Conservation (phyloP, 2,888 invertebrate genomes). For the Xylota segnis region DNA sequence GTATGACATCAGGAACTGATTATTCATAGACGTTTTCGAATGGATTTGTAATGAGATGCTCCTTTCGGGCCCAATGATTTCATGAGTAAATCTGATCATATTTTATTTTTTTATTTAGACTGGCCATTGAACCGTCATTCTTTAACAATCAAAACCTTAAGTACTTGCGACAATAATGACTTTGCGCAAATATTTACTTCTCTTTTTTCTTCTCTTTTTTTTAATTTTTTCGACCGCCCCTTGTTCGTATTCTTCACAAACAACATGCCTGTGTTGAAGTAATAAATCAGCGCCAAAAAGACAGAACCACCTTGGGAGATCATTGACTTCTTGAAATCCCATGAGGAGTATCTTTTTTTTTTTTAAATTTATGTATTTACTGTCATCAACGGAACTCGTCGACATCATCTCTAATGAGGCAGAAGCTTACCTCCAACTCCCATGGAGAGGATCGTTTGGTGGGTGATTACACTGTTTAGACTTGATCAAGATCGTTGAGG, state of each 20-base stretch:
- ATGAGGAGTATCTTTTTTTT: background rate
- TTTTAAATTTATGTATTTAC: conserved; percentile 2
- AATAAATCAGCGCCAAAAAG: conserved; percentile 23
- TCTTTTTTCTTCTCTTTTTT: background rate
- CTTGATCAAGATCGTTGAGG: conserved; percentile 22
- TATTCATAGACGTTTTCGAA: conserved; percentile 13
- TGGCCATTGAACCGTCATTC: conserved; percentile 46
- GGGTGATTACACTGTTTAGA: conserved; percentile 12
- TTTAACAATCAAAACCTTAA: conserved; percentile 13
- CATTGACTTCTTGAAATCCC: conserved; percentile 50
- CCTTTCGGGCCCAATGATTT: background rate
- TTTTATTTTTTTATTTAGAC: conserved; percentile 9
- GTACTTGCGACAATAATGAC: conserved; percentile 29
- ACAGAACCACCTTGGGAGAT: conserved; percentile 27
- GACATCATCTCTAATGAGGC: conserved; percentile 29
- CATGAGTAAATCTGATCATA: background rate
- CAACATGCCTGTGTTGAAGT: background rate
- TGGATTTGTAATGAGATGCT: background rate
- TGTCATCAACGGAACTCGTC: conserved; percentile 24
- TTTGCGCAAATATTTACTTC: conserved; percentile 14
- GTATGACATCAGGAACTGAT: conserved; percentile 52
- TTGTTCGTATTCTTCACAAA: conserved; percentile 36
- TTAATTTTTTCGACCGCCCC: background rate
- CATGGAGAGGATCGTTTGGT: conserved; percentile 12
- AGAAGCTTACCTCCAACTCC: conserved; percentile 8